Evolutionary conservation across 1,140 invertebrate genomes (phyloP).

Genomic region (Macrobrachium nipponense): DNA sequence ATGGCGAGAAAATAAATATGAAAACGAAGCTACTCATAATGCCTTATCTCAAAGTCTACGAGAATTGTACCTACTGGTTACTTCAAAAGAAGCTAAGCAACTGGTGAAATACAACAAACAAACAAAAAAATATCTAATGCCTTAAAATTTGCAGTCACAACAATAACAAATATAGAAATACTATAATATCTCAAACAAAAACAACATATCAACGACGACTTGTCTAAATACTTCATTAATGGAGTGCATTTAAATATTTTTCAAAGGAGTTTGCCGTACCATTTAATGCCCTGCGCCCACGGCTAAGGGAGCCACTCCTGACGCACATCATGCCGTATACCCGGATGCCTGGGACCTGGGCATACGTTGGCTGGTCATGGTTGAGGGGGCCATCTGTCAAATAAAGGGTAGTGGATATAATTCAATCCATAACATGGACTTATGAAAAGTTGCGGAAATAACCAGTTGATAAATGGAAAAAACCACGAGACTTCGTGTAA

Average conservation of each 20-base stretch:
- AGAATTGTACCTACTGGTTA: no score
- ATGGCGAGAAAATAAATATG: no score
- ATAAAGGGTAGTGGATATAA: constrained; percentile 9
- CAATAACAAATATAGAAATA: no score
- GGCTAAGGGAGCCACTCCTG: constrained; percentile 44
- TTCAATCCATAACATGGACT: not conserved
- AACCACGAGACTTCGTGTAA: no score
- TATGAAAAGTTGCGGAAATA: not conserved
- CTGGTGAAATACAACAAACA: no score
- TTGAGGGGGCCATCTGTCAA: constrained; percentile 88
- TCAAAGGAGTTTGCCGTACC: constrained; percentile 24
- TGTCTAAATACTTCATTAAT: not conserved
- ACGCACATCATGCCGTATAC: constrained; percentile 94
- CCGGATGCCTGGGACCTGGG: constrained; percentile 89
- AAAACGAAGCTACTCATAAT: no score
- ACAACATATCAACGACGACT: no score
- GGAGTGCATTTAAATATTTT: not conserved
- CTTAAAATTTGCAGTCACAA: no score
- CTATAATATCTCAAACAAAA: no score
- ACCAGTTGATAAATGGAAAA: not conserved
- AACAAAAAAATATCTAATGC: no score
- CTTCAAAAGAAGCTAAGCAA: no score
- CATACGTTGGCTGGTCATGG: constrained; percentile 92
- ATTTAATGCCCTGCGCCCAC: constrained; percentile 21
- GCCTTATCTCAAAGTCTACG: no score